Evolutionary conservation across 2,888 invertebrate species (phyloP), one percentile per base, ranked within the genome.

Genomic region (Athalia circularis): DNA sequence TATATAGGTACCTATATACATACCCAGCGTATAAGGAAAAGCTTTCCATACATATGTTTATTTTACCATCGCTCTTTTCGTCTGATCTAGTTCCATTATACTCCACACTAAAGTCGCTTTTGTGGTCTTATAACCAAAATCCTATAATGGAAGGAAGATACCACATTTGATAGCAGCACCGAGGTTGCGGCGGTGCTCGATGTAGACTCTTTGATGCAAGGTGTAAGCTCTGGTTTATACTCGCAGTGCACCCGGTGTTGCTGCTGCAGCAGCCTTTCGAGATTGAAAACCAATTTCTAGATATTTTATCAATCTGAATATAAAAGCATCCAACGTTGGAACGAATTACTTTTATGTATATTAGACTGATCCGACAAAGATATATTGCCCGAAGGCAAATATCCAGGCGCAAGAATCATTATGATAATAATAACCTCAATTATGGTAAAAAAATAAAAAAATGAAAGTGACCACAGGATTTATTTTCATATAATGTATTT

Each of bases 211-310:
- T 70, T 29, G 57, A 70, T 29, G 70, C 45, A 59, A 59, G 72
- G 72, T 59, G 72, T 45, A 59, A 72, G 72, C 72, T 72, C 47
- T 59, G 45, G 47, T 29, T 29, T 29, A 29, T 29, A 29, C 29
- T 29, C 29, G 29, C 29, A 29, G 29, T 29, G 29, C 29, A 29
- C 29, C 29, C 13, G 48, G 54, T 3, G 3, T 59, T 57, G 59
- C 59, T 59, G 47, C 59, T 59, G 13, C 47, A 59, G 72, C 45
- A 59, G 72, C 45, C 45, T n/a, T 15, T 47, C 9, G 59, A 72
- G 72, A 72, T 59, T 13, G 72, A 29, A 72, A 72, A 72, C 47
- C 57, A 59, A 72, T 72, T 72, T 59, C 52, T 15, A 47, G 59
- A 59, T 59, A 47, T 72, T 72, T 45, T 72, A 57, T 54, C 43